A percentile compares a stretch with the other conserved stretches of the same genome.
phyloP scores from a whole-genome alignment of 2,797 vertebrate species.

The Microctenopoma steveboyesi region DNA sequence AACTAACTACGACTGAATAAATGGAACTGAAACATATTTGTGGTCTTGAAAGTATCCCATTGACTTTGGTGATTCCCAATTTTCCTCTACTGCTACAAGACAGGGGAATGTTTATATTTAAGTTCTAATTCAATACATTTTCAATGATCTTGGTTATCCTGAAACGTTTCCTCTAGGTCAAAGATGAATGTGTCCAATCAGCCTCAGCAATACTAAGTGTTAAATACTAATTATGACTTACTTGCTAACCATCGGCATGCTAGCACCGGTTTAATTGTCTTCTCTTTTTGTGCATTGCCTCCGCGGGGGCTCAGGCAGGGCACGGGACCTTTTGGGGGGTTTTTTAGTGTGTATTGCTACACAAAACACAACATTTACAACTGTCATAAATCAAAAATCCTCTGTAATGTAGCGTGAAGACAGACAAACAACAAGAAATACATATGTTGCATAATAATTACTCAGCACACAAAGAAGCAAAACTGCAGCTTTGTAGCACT shows the following conservation, averaged over 20 bases:
- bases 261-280: too few relatives aligned
- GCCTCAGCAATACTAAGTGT: too few relatives aligned
- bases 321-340: conserved; percentile 16
- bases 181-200: too few relatives aligned
- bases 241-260: background rate
- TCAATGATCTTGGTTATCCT: too few relatives aligned
- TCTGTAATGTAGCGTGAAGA: conserved; percentile 51
- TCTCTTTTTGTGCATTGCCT: too few relatives aligned
- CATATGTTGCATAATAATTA: conserved; percentile 50
- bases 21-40: background rate
- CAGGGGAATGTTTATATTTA: background rate
- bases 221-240: too few relatives aligned
- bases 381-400: conserved; percentile 54
- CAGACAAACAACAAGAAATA: conserved; percentile 41
- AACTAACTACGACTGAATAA: background rate
- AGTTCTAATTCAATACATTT: background rate
- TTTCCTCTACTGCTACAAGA: background rate
- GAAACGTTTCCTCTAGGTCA: too few relatives aligned
- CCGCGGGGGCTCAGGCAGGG: background rate
- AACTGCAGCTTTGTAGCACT: conserved; percentile 8
- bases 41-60: background rate
- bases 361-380: conserved; percentile 40
- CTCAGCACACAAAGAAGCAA: conserved; percentile 33
- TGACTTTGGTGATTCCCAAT: background rate
- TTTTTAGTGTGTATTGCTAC: conserved; percentile 29